Percentiles rank a stretch among this genome's conserved stretches.
These are phyloP conservation scores for Raja brachyura DNA, from an alignment of 2,113 vertebrate species.

Conservation along the genomic window DNA sequence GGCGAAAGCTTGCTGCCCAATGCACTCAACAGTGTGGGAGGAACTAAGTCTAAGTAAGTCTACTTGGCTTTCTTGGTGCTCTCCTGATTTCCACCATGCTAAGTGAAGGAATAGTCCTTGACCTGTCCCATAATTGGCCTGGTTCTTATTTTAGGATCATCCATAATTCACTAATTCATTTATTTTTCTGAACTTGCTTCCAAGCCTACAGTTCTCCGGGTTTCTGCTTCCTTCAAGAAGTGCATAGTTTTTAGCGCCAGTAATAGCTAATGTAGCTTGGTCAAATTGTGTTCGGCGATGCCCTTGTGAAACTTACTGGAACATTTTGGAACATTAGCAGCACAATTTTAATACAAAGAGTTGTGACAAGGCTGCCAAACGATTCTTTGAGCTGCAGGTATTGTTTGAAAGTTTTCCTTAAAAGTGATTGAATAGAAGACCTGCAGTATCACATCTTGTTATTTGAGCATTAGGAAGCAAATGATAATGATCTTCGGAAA, in stretches of 20 bases:
- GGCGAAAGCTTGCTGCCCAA: too few relatives aligned
- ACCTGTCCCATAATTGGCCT: neutral
- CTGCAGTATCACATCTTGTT: neutral
- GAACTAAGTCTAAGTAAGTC: too few relatives aligned
- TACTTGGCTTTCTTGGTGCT: neutral
- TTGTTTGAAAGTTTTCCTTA: neutral
- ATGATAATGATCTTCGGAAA: neutral
- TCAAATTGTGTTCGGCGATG: neutral
- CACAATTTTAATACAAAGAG: neutral
- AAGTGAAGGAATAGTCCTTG: neutral
- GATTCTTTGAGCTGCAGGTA: neutral
- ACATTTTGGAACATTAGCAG: neutral
- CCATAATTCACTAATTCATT: neutral
- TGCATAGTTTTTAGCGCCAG: too few relatives aligned
- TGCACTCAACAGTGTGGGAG: too few relatives aligned
- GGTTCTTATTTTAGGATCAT: neutral
- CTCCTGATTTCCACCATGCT: neutral
- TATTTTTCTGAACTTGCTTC: neutral
- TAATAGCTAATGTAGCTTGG: neutral
- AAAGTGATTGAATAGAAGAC: neutral
- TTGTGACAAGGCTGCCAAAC: neutral
- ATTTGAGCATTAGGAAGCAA: neutral
- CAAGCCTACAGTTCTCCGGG: neutral
- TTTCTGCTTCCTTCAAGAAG: neutral
- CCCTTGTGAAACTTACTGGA: neutral